Percentiles rank a stretch among this genome's conserved stretches.
Evolutionary conservation across 1,140 invertebrate species (phyloP).

Genomic region (Pinna nobilis): DNA sequence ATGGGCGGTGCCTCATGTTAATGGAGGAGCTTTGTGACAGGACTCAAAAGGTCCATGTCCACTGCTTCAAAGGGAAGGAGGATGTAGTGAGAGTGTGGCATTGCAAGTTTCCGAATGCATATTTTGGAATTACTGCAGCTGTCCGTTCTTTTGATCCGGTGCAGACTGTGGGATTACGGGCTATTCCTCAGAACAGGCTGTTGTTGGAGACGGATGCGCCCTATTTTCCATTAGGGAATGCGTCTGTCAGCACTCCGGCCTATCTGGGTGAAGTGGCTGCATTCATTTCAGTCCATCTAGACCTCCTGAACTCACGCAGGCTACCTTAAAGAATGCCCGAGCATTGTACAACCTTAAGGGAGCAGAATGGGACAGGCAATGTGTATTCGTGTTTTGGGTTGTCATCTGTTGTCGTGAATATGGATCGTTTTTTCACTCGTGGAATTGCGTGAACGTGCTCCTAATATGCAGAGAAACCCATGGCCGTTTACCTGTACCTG

Average conservation of each 20-base stretch:
- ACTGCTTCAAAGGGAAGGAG: background rate
- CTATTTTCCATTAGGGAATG: background rate
- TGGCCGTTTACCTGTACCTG: too few relatives aligned
- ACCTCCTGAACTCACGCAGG: background rate
- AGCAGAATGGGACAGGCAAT: too few relatives aligned
- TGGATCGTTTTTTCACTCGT: too few relatives aligned
- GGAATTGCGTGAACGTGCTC: too few relatives aligned
- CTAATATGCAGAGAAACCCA: too few relatives aligned
- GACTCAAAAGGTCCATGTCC: background rate
- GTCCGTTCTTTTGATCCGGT: background rate
- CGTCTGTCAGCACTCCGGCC: conserved; percentile 5
- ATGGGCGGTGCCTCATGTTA: background rate
- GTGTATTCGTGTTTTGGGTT: too few relatives aligned
- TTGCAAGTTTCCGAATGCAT: background rate
- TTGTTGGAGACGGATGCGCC: conserved; percentile 4
- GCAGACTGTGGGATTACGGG: background rate
- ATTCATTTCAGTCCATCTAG: background rate
- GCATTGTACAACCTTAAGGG: too few relatives aligned
- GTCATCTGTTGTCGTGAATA: too few relatives aligned
- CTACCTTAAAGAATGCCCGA: background rate
- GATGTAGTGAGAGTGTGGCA: background rate
- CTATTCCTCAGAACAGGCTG: background rate
- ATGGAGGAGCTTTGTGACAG: conserved; percentile 8
- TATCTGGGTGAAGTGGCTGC: conserved; percentile 2
- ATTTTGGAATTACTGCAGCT: conserved; percentile 1